phyloP scores from a whole-genome alignment of 2,113 vertebrate genomes.

The Arizona elegans region DNA sequence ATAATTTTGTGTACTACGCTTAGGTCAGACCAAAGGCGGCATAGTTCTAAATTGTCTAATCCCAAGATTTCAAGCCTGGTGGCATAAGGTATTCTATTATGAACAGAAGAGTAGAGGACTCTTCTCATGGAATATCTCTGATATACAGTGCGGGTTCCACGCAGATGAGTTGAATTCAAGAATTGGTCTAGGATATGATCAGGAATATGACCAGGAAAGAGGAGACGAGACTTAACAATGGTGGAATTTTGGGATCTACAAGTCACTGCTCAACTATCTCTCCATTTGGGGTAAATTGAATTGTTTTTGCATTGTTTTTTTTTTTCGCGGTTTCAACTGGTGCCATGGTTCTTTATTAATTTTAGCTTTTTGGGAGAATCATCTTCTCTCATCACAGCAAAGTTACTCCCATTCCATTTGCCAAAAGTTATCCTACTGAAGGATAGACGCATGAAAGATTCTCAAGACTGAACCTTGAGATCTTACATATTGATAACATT shows the following conservation, averaged over 20 bases:
- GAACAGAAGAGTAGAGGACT: too few relatives aligned
- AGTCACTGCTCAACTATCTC: neutral
- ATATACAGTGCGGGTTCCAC: too few relatives aligned
- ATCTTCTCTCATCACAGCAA: neutral
- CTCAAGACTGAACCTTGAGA: neutral
- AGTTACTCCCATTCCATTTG: neutral
- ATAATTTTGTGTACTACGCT: too few relatives aligned
- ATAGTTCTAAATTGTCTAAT: too few relatives aligned
- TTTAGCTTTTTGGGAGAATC: neutral
- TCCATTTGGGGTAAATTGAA: neutral
- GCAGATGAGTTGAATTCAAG: too few relatives aligned
- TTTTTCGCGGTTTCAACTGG: neutral
- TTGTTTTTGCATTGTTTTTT: neutral
- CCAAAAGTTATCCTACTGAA: neutral
- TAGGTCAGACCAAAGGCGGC: too few relatives aligned
- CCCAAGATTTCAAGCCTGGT: too few relatives aligned
- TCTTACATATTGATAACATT: neutral
- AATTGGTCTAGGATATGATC: too few relatives aligned
- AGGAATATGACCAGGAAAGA: neutral
- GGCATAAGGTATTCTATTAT: too few relatives aligned
- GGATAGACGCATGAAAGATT: neutral
- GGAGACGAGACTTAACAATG: neutral
- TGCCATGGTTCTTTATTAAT: neutral
- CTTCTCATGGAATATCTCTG: too few relatives aligned
- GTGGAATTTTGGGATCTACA: neutral